Percentiles rank a stretch among this genome's conserved stretches.
Evolutionary conservation across 2,888 invertebrate species (phyloP).

Genomic region (Mimumesa dahlbomi): DNA sequence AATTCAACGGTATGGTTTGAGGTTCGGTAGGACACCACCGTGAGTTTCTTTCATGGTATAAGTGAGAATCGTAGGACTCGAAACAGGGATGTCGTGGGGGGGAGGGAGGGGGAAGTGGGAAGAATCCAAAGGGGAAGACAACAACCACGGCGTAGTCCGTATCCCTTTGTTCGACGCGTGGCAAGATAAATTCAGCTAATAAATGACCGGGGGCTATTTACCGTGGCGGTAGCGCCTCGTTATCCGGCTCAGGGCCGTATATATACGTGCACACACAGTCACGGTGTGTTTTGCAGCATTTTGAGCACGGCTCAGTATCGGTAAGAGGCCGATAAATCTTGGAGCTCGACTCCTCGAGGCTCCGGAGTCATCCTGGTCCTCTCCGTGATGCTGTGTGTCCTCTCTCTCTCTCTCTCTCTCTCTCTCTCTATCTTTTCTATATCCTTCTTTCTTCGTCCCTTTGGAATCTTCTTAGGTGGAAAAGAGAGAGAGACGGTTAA

Average conservation of each 20-base stretch:
- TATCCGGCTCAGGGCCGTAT: constrained; percentile 70
- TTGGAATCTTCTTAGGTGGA: constrained; percentile 31
- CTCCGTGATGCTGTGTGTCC: constrained; percentile 48
- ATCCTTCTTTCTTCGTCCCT: constrained; percentile 20
- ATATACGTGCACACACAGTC: constrained; percentile 59
- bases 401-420: constrained; percentile 36
- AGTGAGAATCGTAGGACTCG: constrained; percentile 8
- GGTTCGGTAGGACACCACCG: constrained; percentile 22
- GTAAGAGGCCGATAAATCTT: constrained; percentile 78
- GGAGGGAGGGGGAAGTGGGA: background rate
- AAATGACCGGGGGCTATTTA: constrained; percentile 76
- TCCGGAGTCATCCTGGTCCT: constrained; percentile 57
- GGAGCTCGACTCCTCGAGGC: constrained; percentile 57
- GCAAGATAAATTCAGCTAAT: constrained; percentile 76
- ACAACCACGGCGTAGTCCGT: constrained; percentile 58
- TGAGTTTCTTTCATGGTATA: background rate
- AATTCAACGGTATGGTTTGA: constrained; percentile 28
- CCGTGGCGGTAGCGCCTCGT: constrained; percentile 79
- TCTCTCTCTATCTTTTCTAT: constrained; percentile 28
- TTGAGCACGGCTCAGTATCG: constrained; percentile 77
- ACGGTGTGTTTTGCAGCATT: constrained; percentile 77
- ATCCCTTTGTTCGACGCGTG: constrained; percentile 75
- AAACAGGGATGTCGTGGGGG: constrained; percentile 12
- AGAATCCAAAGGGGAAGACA: constrained; percentile 44
- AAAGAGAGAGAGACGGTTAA: constrained; percentile 37